Conservation (phyloP, 2,888 invertebrate genomes). For the Suillia variegata region DNA sequence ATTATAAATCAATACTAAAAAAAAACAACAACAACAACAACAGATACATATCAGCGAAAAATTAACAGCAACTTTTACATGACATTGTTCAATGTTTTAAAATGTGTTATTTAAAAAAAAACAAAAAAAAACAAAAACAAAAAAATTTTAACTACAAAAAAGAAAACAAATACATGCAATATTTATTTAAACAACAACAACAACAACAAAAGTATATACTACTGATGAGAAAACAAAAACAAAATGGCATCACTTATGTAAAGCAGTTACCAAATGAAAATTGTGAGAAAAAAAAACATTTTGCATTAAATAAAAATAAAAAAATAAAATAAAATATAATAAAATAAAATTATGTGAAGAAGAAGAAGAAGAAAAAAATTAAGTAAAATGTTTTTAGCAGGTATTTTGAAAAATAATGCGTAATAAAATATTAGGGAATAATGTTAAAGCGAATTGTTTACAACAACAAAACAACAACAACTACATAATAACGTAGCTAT, state of each 20-base stretch:
- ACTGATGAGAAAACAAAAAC: conserved; percentile 18
- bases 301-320: neutral
- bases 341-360: neutral
- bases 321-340: neutral
- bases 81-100: conserved; percentile 13
- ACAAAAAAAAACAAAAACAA: too few relatives aligned
- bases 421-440: conserved; percentile 5
- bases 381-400: conserved; percentile 31
- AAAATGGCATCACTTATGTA: conserved; percentile 17
- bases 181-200: conserved; percentile 26
- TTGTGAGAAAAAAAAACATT: neutral
- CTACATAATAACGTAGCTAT: neutral
- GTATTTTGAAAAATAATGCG: conserved; percentile 19
- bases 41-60: conserved; percentile 38
- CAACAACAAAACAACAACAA: too few relatives aligned
- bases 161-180: conserved; percentile 26
- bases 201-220: conserved; percentile 15
- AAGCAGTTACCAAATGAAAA: conserved; percentile 38
- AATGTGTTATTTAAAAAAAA: conserved; percentile 33
- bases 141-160: conserved; percentile 5
- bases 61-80: conserved; percentile 33
- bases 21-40: conserved; percentile 18
- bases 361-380: conserved; percentile 7
- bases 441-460: neutral
- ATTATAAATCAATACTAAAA: too few relatives aligned